These are phyloP conservation scores for Trissolcus japonicus DNA, from an alignment of 2,888 invertebrate genomes.

Conservation along the genomic window DNA sequence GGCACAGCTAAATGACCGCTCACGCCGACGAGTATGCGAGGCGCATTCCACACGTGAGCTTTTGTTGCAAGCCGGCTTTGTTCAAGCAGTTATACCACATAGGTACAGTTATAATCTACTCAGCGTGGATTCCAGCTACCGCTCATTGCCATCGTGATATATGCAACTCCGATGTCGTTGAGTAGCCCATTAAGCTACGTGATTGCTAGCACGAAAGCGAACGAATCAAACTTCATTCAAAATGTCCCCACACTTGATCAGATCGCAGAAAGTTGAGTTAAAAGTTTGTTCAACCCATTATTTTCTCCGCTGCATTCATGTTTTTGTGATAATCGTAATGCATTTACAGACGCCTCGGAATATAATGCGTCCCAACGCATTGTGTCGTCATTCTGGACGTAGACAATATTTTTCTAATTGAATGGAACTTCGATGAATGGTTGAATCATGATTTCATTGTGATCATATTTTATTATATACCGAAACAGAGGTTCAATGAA, in stretches of 20 bases:
- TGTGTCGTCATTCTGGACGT: not conserved
- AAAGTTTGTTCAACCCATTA: constrained; percentile 24
- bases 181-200: constrained; percentile 53
- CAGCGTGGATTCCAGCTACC: constrained; percentile 52
- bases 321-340: constrained; percentile 6
- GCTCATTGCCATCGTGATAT: constrained; percentile 53
- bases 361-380: too few relatives aligned
- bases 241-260: constrained; percentile 28
- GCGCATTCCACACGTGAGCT: constrained; percentile 50
- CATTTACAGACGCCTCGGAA: not conserved
- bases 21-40: constrained; percentile 44
- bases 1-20: constrained; percentile 52
- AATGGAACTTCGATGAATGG: too few relatives aligned
- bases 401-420: too few relatives aligned
- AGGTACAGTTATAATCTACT: constrained; percentile 57
- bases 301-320: not conserved
- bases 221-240: constrained; percentile 63
- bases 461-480: too few relatives aligned
- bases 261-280: constrained; percentile 25
- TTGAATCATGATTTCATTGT: too few relatives aligned
- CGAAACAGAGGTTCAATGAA: too few relatives aligned
- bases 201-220: constrained; percentile 56
- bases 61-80: constrained; percentile 57
- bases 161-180: constrained; percentile 49
- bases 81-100: constrained; percentile 54